A percentile compares a stretch with the other conserved stretches of the same genome.
These are phyloP conservation scores for Pimephales promelas DNA, from an alignment of 2,113 vertebrate species.

Conservation along the genomic window DNA sequence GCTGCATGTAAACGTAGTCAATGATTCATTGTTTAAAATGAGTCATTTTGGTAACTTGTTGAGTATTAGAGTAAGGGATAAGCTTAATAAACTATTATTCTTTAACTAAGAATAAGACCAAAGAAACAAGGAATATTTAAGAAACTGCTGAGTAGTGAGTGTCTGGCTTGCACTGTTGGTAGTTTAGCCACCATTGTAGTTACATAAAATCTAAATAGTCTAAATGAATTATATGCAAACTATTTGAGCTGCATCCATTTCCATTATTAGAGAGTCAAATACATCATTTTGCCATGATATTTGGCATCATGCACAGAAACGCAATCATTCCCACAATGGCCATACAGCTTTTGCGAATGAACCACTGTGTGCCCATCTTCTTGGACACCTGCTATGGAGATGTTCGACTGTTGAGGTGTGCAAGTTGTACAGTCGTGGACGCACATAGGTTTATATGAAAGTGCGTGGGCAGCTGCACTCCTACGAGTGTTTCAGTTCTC, in stretches of 20 bases:
- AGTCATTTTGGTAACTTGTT: background rate
- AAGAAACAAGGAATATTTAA: background rate
- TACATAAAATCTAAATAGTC: too few relatives aligned
- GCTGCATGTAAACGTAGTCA: too few relatives aligned
- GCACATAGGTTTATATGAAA: slow-evolving; percentile 43
- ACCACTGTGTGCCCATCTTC: slow-evolving; percentile 56
- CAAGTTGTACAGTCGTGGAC: slow-evolving; percentile 13
- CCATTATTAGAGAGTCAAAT: background rate
- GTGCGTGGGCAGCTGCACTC: slow-evolving; percentile 44
- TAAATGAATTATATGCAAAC: background rate
- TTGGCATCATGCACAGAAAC: background rate
- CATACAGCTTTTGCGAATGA: slow-evolving; percentile 22
- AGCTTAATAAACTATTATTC: background rate
- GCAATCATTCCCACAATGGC: background rate
- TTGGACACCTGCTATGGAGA: slow-evolving; percentile 62
- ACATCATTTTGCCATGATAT: background rate
- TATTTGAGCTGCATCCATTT: background rate
- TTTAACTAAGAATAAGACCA: background rate
- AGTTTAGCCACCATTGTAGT: background rate
- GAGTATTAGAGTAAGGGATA: background rate
- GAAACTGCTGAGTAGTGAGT: background rate
- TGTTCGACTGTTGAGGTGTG: slow-evolving; percentile 37
- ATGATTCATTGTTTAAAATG: background rate
- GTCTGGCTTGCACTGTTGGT: background rate
- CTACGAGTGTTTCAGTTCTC: slow-evolving; percentile 48